A percentile compares a stretch with the other conserved stretches of the same genome.
phyloP scores from a whole-genome alignment of 2,888 invertebrate species.

The Napeogenes inachia region DNA sequence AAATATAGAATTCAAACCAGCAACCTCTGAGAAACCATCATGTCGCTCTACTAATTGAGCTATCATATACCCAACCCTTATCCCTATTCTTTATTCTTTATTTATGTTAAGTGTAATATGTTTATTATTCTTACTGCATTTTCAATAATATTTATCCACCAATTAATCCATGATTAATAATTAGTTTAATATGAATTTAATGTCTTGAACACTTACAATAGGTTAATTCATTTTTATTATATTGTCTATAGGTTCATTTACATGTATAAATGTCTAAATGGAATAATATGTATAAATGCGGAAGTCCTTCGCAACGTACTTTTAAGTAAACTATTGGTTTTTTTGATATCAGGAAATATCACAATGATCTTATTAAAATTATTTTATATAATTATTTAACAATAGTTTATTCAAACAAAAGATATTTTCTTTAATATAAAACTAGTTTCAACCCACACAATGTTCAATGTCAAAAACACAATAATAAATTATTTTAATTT shows the following conservation, averaged over 20 bases:
- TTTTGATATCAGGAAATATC: neutral
- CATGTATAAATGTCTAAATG: neutral
- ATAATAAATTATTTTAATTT: constrained; percentile 33
- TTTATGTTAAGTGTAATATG: no score
- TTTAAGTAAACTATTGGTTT: neutral
- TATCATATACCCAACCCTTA: no score
- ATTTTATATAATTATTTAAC: neutral
- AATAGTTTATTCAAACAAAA: constrained; percentile 53
- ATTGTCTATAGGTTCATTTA: constrained; percentile 6
- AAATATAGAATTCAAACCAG: no score
- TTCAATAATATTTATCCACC: no score
- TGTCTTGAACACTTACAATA: neutral
- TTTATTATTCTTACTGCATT: no score
- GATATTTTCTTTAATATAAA: constrained; percentile 47
- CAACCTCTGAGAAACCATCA: no score
- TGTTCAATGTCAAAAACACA: constrained; percentile 48
- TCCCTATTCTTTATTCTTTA: no score
- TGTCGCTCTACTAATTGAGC: no score
- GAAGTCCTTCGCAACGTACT: neutral
- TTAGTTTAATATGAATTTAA: no score
- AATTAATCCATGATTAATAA: no score
- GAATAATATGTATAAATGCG: constrained; percentile 1
- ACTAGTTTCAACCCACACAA: constrained; percentile 69
- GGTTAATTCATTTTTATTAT: neutral
- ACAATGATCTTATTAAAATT: neutral